A percentile compares a stretch with the other conserved stretches of the same genome.
phyloP scores from a whole-genome alignment of 2,888 invertebrate species.

The Geophilus truncorum region DNA sequence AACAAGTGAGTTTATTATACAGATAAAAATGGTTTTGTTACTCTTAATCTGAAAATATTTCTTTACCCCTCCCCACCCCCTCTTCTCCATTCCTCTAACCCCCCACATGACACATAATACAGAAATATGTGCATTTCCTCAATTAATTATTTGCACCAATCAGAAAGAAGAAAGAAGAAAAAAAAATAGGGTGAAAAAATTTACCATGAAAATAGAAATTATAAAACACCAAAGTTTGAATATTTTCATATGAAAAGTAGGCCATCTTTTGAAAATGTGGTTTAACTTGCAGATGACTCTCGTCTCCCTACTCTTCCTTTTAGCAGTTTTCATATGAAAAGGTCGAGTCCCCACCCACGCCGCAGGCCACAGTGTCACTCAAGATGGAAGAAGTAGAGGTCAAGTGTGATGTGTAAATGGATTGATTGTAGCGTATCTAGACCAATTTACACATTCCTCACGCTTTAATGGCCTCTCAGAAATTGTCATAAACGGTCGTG shows the following conservation, averaged over 20 bases:
- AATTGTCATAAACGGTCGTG: background rate
- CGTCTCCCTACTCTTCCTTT: background rate
- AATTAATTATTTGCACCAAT: no score
- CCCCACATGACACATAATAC: background rate
- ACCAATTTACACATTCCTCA: constrained; percentile 13
- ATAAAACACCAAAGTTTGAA: no score
- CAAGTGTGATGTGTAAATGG: constrained; percentile 25
- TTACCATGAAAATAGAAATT: no score
- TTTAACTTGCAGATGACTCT: background rate
- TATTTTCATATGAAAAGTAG: background rate
- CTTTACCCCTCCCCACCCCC: background rate
- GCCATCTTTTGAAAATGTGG: background rate
- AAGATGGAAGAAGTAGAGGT: constrained; percentile 9
- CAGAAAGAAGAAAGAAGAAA: no score
- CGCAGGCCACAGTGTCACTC: background rate
- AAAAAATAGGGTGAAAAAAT: no score
- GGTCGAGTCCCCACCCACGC: constrained; percentile 1
- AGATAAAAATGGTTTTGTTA: background rate
- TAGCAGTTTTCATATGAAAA: background rate
- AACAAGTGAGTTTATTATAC: background rate
- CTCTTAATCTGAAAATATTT: background rate
- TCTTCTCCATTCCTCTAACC: no score
- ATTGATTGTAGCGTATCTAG: constrained; percentile 18
- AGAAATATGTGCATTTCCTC: no score
- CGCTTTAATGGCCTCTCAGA: background rate